Conservation (phyloP, 2,113 vertebrate species). For the Syrrhaptes paradoxus region DNA sequence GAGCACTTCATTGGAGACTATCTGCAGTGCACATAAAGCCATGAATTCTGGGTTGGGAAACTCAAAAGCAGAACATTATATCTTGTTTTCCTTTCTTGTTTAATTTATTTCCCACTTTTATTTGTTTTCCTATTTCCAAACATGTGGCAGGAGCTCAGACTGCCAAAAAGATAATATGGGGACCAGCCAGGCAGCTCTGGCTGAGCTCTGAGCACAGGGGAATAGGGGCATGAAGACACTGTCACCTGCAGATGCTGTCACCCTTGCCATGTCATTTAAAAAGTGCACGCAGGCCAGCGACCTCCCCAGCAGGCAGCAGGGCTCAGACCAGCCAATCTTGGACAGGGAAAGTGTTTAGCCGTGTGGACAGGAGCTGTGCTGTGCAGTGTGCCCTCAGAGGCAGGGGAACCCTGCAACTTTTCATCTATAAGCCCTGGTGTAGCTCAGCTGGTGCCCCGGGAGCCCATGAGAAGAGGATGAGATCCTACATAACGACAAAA, state of each 20-base stretch:
- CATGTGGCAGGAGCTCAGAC: not conserved
- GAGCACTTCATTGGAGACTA: not conserved
- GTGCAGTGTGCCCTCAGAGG: not conserved
- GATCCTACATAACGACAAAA: not conserved
- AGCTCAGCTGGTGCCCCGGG: not conserved
- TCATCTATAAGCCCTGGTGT: not conserved
- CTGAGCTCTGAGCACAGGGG: not conserved
- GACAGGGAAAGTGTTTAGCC: not conserved
- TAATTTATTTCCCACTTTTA: not conserved
- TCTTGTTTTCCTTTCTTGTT: not conserved
- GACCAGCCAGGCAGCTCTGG: not conserved
- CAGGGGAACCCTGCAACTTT: not conserved
- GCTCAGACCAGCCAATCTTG: not conserved
- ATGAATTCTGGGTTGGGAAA: not conserved
- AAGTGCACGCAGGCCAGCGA: not conserved
- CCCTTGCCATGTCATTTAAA: not conserved
- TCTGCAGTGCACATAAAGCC: not conserved
- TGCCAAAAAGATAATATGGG: not conserved
- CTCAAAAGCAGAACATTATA: not conserved
- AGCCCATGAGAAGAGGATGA: not conserved
- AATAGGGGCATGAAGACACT: not conserved
- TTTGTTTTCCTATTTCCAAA: not conserved
- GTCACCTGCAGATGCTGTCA: not conserved
- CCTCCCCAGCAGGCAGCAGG: not conserved
- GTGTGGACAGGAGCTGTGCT: rapidly evolving